phyloP scores from a whole-genome alignment of 1,140 invertebrate species.

The Trachymyrmex cornetzi region DNA sequence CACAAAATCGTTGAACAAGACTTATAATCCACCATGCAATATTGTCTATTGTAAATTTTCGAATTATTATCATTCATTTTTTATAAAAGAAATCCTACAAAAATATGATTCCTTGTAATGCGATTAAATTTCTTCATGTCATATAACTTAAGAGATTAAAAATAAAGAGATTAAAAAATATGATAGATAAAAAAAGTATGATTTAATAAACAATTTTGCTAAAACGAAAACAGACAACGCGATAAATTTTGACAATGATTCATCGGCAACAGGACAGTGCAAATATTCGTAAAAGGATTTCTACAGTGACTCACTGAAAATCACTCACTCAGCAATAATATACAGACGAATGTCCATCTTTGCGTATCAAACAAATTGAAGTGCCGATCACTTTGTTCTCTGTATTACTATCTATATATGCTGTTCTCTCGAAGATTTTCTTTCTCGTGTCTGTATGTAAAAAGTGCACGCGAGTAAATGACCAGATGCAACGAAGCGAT shows the following conservation, averaged over 20 bases:
- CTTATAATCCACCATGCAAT: not conserved
- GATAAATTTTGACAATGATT: constrained; percentile 36
- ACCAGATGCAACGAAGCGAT: constrained; percentile 14
- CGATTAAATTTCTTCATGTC: not conserved
- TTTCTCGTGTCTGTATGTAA: not conserved
- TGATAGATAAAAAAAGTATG: not conserved
- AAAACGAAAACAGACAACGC: not conserved
- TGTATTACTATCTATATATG: not conserved
- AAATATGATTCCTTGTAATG: not conserved
- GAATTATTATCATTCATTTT: not conserved
- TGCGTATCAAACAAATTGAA: constrained; percentile 36
- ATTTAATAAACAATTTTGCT: constrained; percentile 2
- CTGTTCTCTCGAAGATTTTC: constrained; percentile 26
- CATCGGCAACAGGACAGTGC: not conserved
- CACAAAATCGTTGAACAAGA: constrained; percentile 9
- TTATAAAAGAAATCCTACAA: not conserved
- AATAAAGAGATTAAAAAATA: not conserved
- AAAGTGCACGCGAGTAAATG: not conserved
- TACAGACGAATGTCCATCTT: constrained; percentile 19
- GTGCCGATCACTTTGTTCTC: constrained; percentile 21
- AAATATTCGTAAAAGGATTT: constrained; percentile 42
- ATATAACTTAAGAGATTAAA: not conserved
- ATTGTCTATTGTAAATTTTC: not conserved
- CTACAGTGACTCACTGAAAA: constrained; percentile 32
- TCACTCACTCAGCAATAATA: not conserved